These are phyloP conservation scores for Anguilla pacifica DNA, from an alignment of 2,797 vertebrate species.

Conservation along the genomic window DNA sequence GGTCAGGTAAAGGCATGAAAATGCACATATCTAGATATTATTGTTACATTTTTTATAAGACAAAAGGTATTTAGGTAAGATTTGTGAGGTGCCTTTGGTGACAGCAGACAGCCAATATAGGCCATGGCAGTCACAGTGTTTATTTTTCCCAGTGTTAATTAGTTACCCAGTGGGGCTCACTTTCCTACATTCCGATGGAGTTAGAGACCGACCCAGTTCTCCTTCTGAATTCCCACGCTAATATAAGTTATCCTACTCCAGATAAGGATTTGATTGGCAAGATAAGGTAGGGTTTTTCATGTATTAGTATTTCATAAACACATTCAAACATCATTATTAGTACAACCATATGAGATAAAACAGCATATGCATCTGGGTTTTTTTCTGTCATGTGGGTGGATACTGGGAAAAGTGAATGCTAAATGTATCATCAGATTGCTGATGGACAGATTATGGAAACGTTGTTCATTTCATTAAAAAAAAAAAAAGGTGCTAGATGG, in stretches of 20 bases:
- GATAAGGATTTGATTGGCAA: neutral
- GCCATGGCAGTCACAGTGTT: neutral
- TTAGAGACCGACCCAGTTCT: neutral
- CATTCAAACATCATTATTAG: neutral
- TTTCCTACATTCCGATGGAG: neutral
- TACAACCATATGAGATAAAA: neutral
- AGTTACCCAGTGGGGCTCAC: neutral
- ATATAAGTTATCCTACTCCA: neutral
- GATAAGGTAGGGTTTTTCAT: neutral
- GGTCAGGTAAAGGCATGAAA: too few species aligned
- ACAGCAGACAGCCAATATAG: neutral
- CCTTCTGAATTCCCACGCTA: neutral
- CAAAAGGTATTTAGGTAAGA: neutral
- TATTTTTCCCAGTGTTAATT: neutral
- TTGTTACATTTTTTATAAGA: neutral
- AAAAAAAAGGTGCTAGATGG: too few species aligned
- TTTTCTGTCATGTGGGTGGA: neutral
- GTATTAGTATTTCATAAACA: neutral
- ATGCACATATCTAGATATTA: neutral
- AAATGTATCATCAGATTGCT: too few species aligned
- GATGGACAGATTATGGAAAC: too few species aligned
- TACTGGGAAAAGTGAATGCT: neutral
- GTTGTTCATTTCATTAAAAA: too few species aligned
- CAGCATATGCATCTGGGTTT: neutral
- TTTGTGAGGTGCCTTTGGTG: neutral